Evolutionary conservation across 2,113 vertebrate genomes (phyloP).

Genomic region (Capreolus pygargus): DNA sequence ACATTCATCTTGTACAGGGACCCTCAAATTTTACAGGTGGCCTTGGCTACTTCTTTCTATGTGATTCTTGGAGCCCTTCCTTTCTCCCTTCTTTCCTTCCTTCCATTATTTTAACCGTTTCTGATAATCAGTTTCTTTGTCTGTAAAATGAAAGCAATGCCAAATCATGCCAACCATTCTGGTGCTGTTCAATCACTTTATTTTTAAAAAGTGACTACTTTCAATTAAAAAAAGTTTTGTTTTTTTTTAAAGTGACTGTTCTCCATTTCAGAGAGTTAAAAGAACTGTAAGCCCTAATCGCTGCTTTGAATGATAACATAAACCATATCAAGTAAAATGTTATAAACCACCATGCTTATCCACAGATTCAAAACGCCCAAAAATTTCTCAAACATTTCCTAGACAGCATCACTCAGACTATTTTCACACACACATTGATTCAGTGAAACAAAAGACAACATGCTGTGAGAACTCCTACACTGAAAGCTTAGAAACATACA

Average conservation of each 20-base stretch:
- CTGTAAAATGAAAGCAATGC: not conserved
- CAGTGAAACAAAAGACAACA: constrained; percentile 26
- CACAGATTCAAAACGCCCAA: constrained; percentile 27
- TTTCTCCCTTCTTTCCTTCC: not conserved
- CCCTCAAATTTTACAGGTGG: not conserved
- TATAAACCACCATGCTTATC: not conserved
- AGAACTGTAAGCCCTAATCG: not conserved
- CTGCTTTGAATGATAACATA: constrained; percentile 28
- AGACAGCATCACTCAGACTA: not conserved
- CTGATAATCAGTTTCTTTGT: not conserved
- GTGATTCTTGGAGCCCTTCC: not conserved
- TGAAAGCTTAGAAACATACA: constrained; percentile 12
- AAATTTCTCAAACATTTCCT: constrained; percentile 32
- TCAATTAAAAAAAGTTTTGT: not conserved
- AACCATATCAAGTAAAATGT: constrained; percentile 13
- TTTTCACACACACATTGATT: not conserved
- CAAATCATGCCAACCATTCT: not conserved
- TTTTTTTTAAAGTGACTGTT: not conserved
- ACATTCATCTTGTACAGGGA: not conserved
- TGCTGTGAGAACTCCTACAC: not conserved
- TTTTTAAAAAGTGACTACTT: not conserved
- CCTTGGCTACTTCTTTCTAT: not conserved
- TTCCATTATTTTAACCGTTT: not conserved
- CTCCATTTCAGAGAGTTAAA: not conserved
- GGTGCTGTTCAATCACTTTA: not conserved